A percentile compares a stretch with the other conserved stretches of the same genome.
Evolutionary conservation across 2,888 invertebrate species (phyloP).

Genomic region (Meteorus colon): DNA sequence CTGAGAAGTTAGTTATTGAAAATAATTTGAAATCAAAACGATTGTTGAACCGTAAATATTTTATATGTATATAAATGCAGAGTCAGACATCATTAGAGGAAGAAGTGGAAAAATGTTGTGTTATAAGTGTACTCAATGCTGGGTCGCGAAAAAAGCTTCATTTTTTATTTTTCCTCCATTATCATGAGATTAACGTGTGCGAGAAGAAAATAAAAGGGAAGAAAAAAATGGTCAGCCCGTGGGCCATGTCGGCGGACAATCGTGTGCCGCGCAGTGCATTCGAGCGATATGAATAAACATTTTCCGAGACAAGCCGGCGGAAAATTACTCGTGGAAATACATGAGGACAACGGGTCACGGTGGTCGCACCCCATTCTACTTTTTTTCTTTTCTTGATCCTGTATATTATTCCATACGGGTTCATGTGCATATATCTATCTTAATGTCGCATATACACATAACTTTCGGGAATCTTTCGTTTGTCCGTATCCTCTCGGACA

Average conservation of each 20-base stretch:
- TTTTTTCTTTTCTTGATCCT: constrained; percentile 26
- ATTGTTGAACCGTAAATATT: neutral
- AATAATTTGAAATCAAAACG: neutral
- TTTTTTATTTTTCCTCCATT: constrained; percentile 46
- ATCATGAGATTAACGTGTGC: constrained; percentile 53
- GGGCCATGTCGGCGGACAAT: constrained; percentile 59
- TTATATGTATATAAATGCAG: neutral
- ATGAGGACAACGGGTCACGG: constrained; percentile 44
- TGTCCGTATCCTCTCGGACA: neutral
- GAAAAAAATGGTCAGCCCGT: constrained; percentile 44
- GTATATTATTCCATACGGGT: neutral
- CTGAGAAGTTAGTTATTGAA: neutral
- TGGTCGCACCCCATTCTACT: constrained; percentile 31
- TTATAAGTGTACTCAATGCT: neutral
- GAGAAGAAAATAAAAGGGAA: constrained; percentile 39
- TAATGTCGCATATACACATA: neutral
- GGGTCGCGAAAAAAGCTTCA: neutral
- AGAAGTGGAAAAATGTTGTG: neutral
- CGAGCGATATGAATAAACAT: constrained; percentile 68
- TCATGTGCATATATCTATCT: neutral
- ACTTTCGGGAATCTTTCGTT: neutral
- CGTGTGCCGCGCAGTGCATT: constrained; percentile 59
- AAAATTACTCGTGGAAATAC: constrained; percentile 66
- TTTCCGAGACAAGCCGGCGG: constrained; percentile 60
- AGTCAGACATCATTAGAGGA: neutral